Percentiles rank a stretch among this genome's conserved stretches.
phyloP scores from a whole-genome alignment of 1,140 invertebrate species.

The Chironomus tepperi region DNA sequence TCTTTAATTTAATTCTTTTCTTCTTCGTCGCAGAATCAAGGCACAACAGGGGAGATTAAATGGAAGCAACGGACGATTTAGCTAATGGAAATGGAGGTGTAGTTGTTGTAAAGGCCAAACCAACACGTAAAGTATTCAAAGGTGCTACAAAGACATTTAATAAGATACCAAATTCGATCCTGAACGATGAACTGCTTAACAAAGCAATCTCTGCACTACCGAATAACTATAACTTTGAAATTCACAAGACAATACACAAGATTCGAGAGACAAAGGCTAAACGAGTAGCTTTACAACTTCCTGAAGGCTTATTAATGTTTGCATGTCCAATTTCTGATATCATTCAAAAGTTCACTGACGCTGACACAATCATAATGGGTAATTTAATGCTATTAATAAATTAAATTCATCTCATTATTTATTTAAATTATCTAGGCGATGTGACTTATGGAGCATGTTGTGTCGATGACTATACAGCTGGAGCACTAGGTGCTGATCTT shows the following conservation, averaged over 20 bases:
- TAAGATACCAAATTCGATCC: conserved; percentile 74
- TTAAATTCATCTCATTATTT: too few relatives aligned
- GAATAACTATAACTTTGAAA: conserved; percentile 97
- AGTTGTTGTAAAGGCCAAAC: conserved; percentile 65
- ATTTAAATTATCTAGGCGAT: background rate
- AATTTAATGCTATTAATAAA: background rate
- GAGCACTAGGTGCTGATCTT: conserved; percentile 81
- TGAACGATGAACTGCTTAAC: conserved; percentile 69
- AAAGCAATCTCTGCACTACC: conserved; percentile 69
- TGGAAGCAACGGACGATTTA: conserved; percentile 17
- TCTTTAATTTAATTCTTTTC: background rate
- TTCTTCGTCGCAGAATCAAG: background rate
- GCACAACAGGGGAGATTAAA: background rate
- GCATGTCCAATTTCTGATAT: conserved; percentile 91
- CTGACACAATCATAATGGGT: conserved; percentile 89
- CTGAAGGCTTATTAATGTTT: conserved; percentile 87
- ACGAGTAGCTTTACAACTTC: conserved; percentile 91
- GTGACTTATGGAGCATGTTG: conserved; percentile 99
- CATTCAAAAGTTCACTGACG: conserved; percentile 83
- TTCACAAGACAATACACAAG: conserved; percentile 96
- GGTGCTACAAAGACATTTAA: conserved; percentile 56
- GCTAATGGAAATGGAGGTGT: conserved; percentile 32
- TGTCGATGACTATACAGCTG: conserved; percentile 95
- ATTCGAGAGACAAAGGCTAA: conserved; percentile 73
- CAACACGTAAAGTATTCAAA: conserved; percentile 66